Evolutionary conservation across 2,888 invertebrate species (phyloP), one percentile per base, ranked within the genome.

Genomic region (Dyspetes luteomarginatus): DNA sequence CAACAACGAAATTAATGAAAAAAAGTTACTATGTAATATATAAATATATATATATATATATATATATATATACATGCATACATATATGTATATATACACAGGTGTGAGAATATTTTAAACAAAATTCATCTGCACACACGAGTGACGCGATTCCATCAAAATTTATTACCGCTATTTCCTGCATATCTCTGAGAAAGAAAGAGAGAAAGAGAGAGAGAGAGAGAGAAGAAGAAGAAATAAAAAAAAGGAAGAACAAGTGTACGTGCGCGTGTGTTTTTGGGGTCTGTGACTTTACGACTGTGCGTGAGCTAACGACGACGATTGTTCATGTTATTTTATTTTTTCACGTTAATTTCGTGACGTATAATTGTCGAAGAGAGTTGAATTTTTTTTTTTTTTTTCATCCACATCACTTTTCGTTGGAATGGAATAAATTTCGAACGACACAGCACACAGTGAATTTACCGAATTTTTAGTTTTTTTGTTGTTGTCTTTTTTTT

Each of bases 271-370:
- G 28, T 52, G 5, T 45, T 64, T 28, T 43, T 60, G 50, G 71
- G 79, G 52, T 65, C 12, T 56, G 56, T 72, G 65, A 72, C 76
- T 76, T 68, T 65, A 19, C 72, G 75, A 76, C 58, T 60, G 71
- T 72, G 65, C 58, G 28, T 45, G 55, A 69, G 50, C 28, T 19
- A 28, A 58, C n/a, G n/a, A 41, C 73, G 52, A 73, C 52, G 67
- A 67, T 60, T 64, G 12, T 22, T 41, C 22, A 24, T 50, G n/a
- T 62, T 36, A 15, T 55, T 62, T 12, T 0, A n/a, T 24, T 17
- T 24, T 1, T 7, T 7, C 15, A 15, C 24, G 2, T 30, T 48
- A 4, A n/a, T 9, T 55, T 48, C 65, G 50, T 9, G 12, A 19
- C 9, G n/a, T n/a, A n/a, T n/a, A n/a, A n/a, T 60, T 28, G n/a